Percentiles rank a stretch among this genome's conserved stretches.
These are phyloP conservation scores for Stomatorhinus walkeri DNA, from an alignment of 2,797 vertebrate species.

Conservation along the genomic window DNA sequence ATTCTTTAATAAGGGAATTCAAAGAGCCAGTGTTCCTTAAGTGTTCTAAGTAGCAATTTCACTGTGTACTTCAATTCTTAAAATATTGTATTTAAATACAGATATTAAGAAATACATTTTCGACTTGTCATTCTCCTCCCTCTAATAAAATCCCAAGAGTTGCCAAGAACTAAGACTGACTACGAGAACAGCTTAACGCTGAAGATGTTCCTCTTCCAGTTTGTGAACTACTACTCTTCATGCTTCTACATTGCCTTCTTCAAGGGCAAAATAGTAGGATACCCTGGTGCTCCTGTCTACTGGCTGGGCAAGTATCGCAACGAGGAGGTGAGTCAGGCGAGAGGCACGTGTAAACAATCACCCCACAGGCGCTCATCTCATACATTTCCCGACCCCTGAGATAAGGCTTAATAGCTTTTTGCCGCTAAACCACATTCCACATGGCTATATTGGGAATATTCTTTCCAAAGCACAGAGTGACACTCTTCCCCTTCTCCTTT, in stretches of 20 bases:
- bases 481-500: neutral
- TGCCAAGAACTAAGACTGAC: constrained; percentile 83
- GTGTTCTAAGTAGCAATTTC: neutral
- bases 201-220: constrained; percentile 96
- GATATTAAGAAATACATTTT: neutral
- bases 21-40: no score
- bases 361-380: neutral
- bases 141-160: constrained; percentile 55
- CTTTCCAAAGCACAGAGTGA: neutral
- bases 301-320: constrained; percentile 79
- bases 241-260: constrained; percentile 93
- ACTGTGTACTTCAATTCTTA: neutral
- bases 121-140: neutral
- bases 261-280: constrained; percentile 84
- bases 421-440: neutral
- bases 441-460: neutral
- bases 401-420: neutral
- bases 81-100: neutral
- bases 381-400: neutral
- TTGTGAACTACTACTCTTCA: constrained; percentile 93
- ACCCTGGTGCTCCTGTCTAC: constrained; percentile 78
- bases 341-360: no score
- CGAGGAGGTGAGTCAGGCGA: constrained; percentile 70
- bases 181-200: constrained; percentile 90
- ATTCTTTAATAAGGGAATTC: neutral